Evolutionary conservation across 2,888 invertebrate genomes (phyloP), one percentile per base, ranked within the genome.

Genomic region (Tromatobia lineatoria): DNA sequence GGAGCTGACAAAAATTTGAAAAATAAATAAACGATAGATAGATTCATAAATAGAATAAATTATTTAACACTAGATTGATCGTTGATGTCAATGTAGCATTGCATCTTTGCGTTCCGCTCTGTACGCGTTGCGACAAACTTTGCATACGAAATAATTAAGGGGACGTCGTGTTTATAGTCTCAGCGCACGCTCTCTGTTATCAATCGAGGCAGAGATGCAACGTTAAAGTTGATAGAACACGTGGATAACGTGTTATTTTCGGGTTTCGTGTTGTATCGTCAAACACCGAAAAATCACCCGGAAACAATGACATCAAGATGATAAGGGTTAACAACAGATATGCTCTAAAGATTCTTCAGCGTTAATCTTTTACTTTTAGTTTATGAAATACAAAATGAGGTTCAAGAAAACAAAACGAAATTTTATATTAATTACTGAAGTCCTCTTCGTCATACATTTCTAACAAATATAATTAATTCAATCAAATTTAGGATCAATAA

Each of bases 181-280:
- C 1, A 10, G 18, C 57, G 61, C 50, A 59, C 38, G 67, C 52
- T 54, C 47, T 29, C 10, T 42, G 61, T 15, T 42, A 74, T 50
- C 38, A 64, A 75, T 45, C 64, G 29, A 74, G 34, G 42, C 11
- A 42, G 15, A 76, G 29, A 64, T 71, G 71, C 71, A 79, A 70
- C 78, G 59, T 20, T 71, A 61, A 23, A 38, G 29, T 52, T 64
- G 29, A 67, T 59, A 47, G 18, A 15, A 8, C 71, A 79, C 79
- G 64, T 71, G 79, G 45, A 47, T 18, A n/a, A 34, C 20, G 20
- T 59, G 38, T 47, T n/a, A 47, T 23, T 25, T 10, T 13, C 4
- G 25, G 29, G 11, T 47, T 25, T 67, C 25, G 15, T 57, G 25
- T 57, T 25, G 57, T 15, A 29, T 47, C 50, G 23, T 13, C 3